Evolutionary conservation across 2,113 vertebrate species (phyloP), one percentile per base, ranked within the genome.

Genomic region (Eubucco bourcierii): DNA sequence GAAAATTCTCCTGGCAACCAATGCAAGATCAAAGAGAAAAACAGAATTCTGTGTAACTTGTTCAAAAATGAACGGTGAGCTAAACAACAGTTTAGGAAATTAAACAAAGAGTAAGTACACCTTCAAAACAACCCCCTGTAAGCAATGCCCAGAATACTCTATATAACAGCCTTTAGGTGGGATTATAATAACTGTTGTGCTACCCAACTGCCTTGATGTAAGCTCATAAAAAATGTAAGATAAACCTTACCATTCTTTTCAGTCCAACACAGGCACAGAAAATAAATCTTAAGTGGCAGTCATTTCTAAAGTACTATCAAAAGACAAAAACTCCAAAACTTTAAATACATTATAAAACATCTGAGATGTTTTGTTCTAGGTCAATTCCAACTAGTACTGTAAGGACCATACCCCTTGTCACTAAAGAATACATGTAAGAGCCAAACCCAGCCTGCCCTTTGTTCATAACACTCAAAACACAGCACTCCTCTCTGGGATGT

Each of bases 61-160:
- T 74, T 83, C 13, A 74, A 68, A 89, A 89, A 67, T 52, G 33
- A 93, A 82, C 61, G 20, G 33, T 56, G 27, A 70, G 7, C 41
- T 85, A 80, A 92, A 77, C 33, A 89, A 15, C 28, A 87, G n/a
- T 65, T 80, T 67, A 72, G 29, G n/a, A 90, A 91, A 90, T 86
- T 28, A 78, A 29, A 21, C 58, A 75, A 71, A 80, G 6, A 46
- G 27, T 68, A 89, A 85, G 53, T 39, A 50, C 7, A 56, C 21
- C 33, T 75, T 87, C 60, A 89, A 90, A 94, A 78, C 37, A 59
- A 55, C 2, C 16, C 12, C 23, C 18, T 59, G 14, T 23, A 90
- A 61, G 50, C 44, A 78, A 58, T 46, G 8, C 24, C 4, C 25
- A 37, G 29, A 88, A 64, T 44, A 61, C 29, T 31, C 15, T 18